Conservation (phyloP, 2,113 vertebrate genomes). For the Rhynchopsitta pachyrhyncha region DNA sequence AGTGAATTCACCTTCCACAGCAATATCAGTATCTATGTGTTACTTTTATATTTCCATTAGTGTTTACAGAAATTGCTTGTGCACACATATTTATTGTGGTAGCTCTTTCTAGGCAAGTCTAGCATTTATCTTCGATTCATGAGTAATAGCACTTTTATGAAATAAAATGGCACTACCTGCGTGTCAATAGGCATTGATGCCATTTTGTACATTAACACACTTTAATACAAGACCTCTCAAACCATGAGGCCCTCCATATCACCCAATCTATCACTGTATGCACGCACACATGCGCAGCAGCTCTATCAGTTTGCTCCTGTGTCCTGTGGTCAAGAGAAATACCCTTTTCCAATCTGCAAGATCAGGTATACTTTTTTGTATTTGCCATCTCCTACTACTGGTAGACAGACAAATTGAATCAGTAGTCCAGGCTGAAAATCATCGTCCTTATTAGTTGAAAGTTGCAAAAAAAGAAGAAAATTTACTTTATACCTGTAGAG, state of each 20-base stretch:
- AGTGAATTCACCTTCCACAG: neutral
- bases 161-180: neutral
- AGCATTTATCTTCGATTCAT: neutral
- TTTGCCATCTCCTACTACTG: neutral
- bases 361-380: neutral
- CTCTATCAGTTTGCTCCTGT: neutral
- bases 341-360: neutral
- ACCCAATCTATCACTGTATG: neutral
- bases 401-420: neutral
- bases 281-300: neutral
- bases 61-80: slow-evolving; percentile 27
- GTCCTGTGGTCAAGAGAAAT: neutral
- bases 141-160: neutral
- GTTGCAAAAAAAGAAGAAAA: neutral
- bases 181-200: neutral
- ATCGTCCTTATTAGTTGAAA: neutral
- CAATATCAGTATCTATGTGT: neutral
- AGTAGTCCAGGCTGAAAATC: neutral
- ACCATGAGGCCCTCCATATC: neutral
- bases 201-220: neutral
- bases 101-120: slow-evolving; percentile 10
- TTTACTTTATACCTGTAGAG: neutral
- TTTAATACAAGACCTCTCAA: neutral
- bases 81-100: neutral
- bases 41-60: neutral